Base-by-base conservation (phyloP, 1,140 invertebrate genomes). In the Meloidogyne hapla region DNA sequence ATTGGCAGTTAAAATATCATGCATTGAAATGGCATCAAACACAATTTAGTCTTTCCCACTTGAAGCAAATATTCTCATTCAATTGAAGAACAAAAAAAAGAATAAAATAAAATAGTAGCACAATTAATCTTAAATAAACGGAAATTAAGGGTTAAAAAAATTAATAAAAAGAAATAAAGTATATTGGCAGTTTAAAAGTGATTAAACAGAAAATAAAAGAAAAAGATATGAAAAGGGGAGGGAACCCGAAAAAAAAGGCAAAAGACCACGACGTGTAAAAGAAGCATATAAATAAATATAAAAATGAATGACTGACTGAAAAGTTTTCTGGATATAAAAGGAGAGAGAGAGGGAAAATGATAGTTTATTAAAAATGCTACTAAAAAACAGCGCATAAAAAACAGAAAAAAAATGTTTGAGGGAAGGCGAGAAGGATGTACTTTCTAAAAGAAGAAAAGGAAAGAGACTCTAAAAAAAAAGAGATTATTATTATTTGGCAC, bases 181-280 rank as follows among this genome's bases (percentile, higher is more conserved):
- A 23, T 69, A 69, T 69, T 69, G 23, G 23, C 21, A 23, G 26
- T 23, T 45, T 28, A 48, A 69, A 48, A 28, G 21, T 45, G 48
- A 69, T 45, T 69, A 69, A 69, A 45, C 10, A 23, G 15, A 26
- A 6, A 38, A 25, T 15, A 10, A 38, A 26, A 3, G 26, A 69
- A 69, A 28, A 48, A 6, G 13, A 2, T 21, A 26, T 25, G 66
- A n/a, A 68, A n/a, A 13, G 25, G 28, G 38, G 21, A 26, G 40
- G 40, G 61, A 26, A 26, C 18, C 28, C 18, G n/a, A n/a, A 72
- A 72, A 72, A 21, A 28, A 23, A 71, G 45, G 25, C 21, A 28
- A 73, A 73, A 73, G 38, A 69, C n/a, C 25, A 69, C 45, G 61
- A 42, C 45, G 61, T 56, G 61, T 26, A 56, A n/a, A n/a, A 69